Evolutionary conservation across 1,140 invertebrate species (phyloP), one percentile per base, ranked within the genome.

Genomic region (Drosophila sucinea): DNA sequence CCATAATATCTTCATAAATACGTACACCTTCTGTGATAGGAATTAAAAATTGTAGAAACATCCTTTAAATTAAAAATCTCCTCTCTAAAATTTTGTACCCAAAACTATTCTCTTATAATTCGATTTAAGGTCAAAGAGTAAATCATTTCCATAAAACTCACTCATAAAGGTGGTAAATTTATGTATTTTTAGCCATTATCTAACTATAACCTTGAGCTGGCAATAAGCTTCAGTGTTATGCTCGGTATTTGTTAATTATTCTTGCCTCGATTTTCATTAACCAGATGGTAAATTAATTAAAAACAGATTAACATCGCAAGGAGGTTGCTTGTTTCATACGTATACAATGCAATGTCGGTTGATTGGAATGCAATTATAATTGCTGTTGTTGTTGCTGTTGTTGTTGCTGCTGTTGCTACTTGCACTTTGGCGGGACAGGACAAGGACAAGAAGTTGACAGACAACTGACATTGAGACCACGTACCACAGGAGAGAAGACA

Each of bases 321-420:
- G 33, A 5, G 38, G 25, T 10, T 23, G 58, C 4, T 38, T 10
- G 40, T 29, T 17, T 17, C 55, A 58, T 60, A 47, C 23, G n/a
- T 35, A 23, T 54, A 58, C 17, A 17, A 17, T 25, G 38, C 33
- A 40, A 61, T 57, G 41, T 41, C 41, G 32, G 10, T 25, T 69
- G 77, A 87, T 84, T 87, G 68, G 68, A 90, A 78, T 81, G 70
- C 80, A 78, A 80, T 87, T 89, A 83, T 75, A 73, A 68, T 77
- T 71, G 55, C 54, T 68, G 55, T 25, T 35, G 55, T 17, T 63
- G 38, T 72, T 76, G 51, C 67, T 68, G 41, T 17, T 35, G 41
- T 17, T 60, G 47, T 78, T 75, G 61, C 73, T 68, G 54, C 47
- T 68, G 47, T 29, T 38, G 41, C n/a, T 58, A 41, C 75, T 69